Base-by-base conservation (phyloP, 2,888 invertebrate species). In the Cerceris ruficornis region DNA sequence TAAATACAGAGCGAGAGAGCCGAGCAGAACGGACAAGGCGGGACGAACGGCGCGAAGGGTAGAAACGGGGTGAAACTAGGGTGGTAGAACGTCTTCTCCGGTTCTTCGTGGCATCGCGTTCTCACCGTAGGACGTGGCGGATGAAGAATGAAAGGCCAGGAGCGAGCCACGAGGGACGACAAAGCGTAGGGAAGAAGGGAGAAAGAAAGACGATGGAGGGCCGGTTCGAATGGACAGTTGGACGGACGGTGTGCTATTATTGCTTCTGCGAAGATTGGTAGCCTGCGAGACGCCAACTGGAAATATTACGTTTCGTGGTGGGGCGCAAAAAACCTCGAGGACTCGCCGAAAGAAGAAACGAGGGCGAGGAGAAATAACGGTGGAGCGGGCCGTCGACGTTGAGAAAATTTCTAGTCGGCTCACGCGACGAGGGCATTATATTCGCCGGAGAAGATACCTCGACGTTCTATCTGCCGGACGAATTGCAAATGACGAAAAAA, bases 181-280 rank as follows among this genome's bases (percentile, higher is more conserved):
- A 68, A 62, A 59, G 50, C 69, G 54, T 52, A 64, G 68, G n/a
- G 67, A 62, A 52, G 64, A 49, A 57, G n/a, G 54, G 58, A 68
- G 78, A 60, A 72, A 61, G 66, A 68, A 61, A 66, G 78, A 77
- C 73, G 79, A 57, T 77, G 72, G 74, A 70, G 80, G 75, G 79
- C 69, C 75, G 81, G 80, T 69, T 79, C 82, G 84, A 87, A 86
- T 86, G 88, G 89, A 90, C 88, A 88, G 88, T 88, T 90, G 89
- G 87, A 89, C 88, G 90, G 85, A 87, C 88, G 88, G 86, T 85
- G 87, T 79, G 87, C 88, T 89, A 90, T 90, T 90, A 91, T 91
- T 91, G 90, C 90, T 89, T 89, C 87, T 80, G 88, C 84, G 88
- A 90, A 90, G 91, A 91, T 91, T 91, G 90, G 90, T 90, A 84